These are phyloP conservation scores for Emydocephalus ijimae DNA, from an alignment of 2,113 vertebrate genomes.

Conservation along the genomic window DNA sequence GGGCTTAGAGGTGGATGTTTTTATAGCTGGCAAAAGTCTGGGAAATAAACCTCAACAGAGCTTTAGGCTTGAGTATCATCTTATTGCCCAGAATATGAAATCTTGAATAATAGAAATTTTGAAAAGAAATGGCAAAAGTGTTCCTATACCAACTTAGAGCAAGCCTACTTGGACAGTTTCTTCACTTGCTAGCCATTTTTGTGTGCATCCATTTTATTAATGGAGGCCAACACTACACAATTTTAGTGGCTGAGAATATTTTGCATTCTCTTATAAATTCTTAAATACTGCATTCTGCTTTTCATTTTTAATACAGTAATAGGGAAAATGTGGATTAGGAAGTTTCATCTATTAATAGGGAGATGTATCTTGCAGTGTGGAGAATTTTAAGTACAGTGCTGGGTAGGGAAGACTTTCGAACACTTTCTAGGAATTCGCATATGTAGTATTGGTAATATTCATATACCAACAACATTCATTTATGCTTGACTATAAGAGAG, in stretches of 20 bases:
- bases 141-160: not conserved
- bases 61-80: not conserved
- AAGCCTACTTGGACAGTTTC: not conserved
- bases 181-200: not conserved
- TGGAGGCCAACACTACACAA: not conserved
- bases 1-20: conserved; percentile 51
- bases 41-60: not conserved
- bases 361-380: not conserved
- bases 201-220: not conserved
- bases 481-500: not conserved
- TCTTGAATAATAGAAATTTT: not conserved
- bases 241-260: not conserved
- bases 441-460: not conserved
- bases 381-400: not conserved
- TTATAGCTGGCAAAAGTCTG: conserved; percentile 50
- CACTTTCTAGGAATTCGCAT: not conserved
- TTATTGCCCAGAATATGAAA: not conserved
- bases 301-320: not conserved
- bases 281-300: not conserved
- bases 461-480: not conserved
- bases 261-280: not conserved
- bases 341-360: not conserved
- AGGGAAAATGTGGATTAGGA: not conserved
- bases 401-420: not conserved
- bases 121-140: not conserved